Conservation (phyloP, 2,888 invertebrate genomes). For the Drosophila picticornis region DNA sequence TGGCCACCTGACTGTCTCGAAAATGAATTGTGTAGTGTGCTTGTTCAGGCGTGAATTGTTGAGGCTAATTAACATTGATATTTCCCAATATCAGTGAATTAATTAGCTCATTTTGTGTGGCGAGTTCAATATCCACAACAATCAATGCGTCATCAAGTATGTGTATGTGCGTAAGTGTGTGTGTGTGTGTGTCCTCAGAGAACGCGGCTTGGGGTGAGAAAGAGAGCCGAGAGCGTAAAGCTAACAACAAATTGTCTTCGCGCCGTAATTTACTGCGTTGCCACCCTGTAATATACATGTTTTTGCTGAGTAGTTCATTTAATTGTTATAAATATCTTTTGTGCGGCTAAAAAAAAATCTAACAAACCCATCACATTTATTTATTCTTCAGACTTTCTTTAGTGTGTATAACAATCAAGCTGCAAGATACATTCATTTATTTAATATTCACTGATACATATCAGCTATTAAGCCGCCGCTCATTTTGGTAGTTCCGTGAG, state of each 20-base stretch:
- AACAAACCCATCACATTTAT: neutral
- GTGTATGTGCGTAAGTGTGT: conserved; percentile 1
- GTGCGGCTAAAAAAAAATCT: neutral
- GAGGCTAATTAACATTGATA: conserved; percentile 43
- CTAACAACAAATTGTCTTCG: conserved; percentile 29
- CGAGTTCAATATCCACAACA: conserved; percentile 49
- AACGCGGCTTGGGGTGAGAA: conserved; percentile 5
- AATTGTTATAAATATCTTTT: too few species aligned
- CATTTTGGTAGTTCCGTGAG: conserved; percentile 4
- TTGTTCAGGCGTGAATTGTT: conserved; percentile 57
- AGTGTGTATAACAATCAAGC: neutral
- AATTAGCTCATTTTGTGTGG: conserved; percentile 37
- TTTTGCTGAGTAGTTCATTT: neutral
- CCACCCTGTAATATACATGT: conserved; percentile 15
- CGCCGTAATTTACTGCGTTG: conserved; percentile 40
- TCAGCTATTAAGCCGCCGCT: neutral
- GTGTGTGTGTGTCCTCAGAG: conserved; percentile 5
- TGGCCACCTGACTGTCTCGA: conserved; percentile 54
- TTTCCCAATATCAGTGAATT: conserved; percentile 47
- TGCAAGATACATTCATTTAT: neutral
- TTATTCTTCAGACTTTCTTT: neutral
- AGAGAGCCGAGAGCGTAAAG: conserved; percentile 10
- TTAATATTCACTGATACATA: neutral
- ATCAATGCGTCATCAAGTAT: conserved; percentile 43
- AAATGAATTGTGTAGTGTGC: conserved; percentile 22